Conservation (phyloP, 2,888 invertebrate species). For the Leptopilina syphax region DNA sequence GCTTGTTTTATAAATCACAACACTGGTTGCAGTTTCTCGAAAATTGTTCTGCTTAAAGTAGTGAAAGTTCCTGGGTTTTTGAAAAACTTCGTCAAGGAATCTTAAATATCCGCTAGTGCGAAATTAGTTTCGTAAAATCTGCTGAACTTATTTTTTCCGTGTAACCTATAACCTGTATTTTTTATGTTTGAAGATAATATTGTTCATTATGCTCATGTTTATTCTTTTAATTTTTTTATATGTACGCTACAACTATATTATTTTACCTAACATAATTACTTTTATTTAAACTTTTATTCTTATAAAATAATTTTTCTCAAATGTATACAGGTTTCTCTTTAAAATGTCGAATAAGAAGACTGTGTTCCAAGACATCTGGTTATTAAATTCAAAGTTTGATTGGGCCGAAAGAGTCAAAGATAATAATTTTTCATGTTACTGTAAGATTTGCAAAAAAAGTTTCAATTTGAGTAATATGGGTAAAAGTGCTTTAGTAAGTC, state of each 20-base stretch:
- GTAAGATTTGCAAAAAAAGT: constrained; percentile 12
- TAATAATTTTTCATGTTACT: background rate
- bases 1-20: no score
- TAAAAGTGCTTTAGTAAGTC: constrained; percentile 23
- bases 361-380: constrained; percentile 10
- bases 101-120: no score
- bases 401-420: constrained; percentile 32
- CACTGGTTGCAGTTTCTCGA: no score
- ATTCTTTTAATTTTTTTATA: no score
- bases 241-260: background rate
- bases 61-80: no score
- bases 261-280: background rate
- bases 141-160: no score
- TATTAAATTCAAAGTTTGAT: background rate
- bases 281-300: background rate
- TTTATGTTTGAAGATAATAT: no score
- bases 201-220: no score
- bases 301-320: background rate
- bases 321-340: background rate
- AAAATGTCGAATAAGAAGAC: constrained; percentile 25
- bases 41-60: no score
- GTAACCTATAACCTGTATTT: no score
- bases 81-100: no score
- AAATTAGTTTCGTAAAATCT: no score
- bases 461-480: constrained; percentile 25